Evolutionary conservation across 2,797 vertebrate species (phyloP).

Genomic region (Arvicola amphibius): DNA sequence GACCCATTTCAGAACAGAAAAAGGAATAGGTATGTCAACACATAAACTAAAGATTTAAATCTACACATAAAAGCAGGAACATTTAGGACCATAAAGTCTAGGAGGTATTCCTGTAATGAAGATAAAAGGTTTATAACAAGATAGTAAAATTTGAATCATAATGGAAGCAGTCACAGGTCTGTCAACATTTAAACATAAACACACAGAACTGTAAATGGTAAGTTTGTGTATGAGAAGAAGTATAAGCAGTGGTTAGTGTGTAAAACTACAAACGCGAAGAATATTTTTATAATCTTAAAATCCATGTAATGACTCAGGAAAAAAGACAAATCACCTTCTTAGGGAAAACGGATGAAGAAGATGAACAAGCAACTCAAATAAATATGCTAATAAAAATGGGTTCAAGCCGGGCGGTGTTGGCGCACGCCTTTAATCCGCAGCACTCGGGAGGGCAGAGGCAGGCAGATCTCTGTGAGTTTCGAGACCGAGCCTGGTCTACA

Average conservation of each 20-base stretch:
- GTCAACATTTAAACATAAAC: constrained; percentile 30
- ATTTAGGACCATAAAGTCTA: constrained; percentile 23
- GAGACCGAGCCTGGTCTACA: no score
- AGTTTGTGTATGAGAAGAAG: no score
- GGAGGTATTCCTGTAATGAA: not conserved
- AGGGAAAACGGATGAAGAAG: constrained; percentile 26
- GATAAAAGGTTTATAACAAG: not conserved
- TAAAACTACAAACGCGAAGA: not conserved
- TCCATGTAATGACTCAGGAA: constrained; percentile 31
- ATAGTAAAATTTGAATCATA: constrained; percentile 17
- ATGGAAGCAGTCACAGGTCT: not conserved
- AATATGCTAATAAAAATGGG: no score
- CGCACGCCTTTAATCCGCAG: no score
- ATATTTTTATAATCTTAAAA: not conserved
- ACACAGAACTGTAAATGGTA: no score
- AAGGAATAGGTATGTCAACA: not conserved
- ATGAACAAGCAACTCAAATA: not conserved
- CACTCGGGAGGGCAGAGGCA: no score
- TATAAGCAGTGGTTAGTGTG: not conserved
- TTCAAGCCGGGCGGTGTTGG: no score
- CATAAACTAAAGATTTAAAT: constrained; percentile 29
- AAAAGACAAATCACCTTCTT: not conserved
- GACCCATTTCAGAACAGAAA: constrained; percentile 33
- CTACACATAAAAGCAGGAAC: not conserved
- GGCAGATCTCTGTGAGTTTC: no score